A percentile compares a stretch with the other conserved stretches of the same genome.
phyloP scores from a whole-genome alignment of 2,888 invertebrate species.

The Melanchra persicariae region DNA sequence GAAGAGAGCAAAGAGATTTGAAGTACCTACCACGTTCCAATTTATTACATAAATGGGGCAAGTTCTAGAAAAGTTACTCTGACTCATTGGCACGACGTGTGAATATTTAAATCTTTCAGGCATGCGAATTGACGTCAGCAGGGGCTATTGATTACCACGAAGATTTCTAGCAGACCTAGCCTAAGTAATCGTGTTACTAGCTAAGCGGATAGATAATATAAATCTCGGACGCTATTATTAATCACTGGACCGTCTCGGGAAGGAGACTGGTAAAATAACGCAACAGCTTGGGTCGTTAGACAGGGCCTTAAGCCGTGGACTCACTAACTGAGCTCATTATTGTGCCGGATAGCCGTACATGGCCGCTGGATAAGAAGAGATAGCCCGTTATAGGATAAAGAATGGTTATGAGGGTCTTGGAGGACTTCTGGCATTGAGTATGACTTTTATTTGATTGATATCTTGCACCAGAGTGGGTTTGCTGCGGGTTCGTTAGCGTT shows the following conservation, averaged over 20 bases:
- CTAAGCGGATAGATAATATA: constrained; percentile 35
- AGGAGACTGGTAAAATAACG: constrained; percentile 57
- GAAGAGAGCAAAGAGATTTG: constrained; percentile 36
- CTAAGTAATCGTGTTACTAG: constrained; percentile 38
- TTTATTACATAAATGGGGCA: constrained; percentile 54
- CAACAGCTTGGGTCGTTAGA: constrained; percentile 64
- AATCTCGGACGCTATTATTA: constrained; percentile 54
- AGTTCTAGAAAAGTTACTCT: constrained; percentile 42
- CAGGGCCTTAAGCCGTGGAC: constrained; percentile 51
- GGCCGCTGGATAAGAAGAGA: constrained; percentile 37
- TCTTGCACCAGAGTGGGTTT: constrained; percentile 4
- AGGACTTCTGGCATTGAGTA: constrained; percentile 22
- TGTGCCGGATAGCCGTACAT: constrained; percentile 54
- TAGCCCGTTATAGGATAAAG: constrained; percentile 50
- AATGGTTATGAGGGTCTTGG: constrained; percentile 46
- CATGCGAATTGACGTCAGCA: constrained; percentile 55
- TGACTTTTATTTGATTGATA: constrained; percentile 51
- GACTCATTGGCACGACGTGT: constrained; percentile 57
- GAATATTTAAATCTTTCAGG: constrained; percentile 54
- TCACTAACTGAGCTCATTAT: constrained; percentile 63
- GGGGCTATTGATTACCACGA: constrained; percentile 56
- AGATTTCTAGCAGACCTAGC: constrained; percentile 22
- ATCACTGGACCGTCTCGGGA: constrained; percentile 55
- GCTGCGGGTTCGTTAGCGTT: not conserved
- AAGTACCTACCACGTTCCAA: constrained; percentile 43